These are phyloP conservation scores for Nipponacmea schrenckii DNA, from an alignment of 2,888 invertebrate genomes.

Conservation along the genomic window DNA sequence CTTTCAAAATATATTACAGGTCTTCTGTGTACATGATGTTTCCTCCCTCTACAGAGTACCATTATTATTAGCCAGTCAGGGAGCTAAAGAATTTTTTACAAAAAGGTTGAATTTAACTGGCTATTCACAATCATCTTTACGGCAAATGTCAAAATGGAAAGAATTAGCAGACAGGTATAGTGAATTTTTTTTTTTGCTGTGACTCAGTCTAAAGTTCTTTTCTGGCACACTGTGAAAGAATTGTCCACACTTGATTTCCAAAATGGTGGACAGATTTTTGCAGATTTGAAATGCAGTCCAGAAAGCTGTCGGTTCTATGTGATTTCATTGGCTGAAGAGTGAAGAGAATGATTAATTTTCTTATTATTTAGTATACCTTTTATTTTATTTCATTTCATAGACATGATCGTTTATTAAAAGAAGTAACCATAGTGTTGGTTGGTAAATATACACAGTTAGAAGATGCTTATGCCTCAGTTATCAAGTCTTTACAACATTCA, in stretches of 20 bases:
- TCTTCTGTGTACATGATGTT: conserved; percentile 93
- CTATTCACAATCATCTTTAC: conserved; percentile 74
- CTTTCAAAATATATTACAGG: conserved; percentile 75
- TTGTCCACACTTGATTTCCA: too few species aligned
- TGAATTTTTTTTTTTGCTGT: too few species aligned
- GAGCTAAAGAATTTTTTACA: conserved; percentile 85
- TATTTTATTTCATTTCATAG: conserved; percentile 67
- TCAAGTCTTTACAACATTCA: conserved; percentile 94
- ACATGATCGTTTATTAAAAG: conserved; percentile 83
- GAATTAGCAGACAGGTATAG: conserved; percentile 80
- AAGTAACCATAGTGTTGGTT: conserved; percentile 89
- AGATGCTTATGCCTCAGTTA: conserved; percentile 96
- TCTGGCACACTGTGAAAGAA: too few species aligned
- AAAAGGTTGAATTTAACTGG: conserved; percentile 79
- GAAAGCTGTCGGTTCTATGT: too few species aligned
- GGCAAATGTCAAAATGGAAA: conserved; percentile 89
- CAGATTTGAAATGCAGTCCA: too few species aligned
- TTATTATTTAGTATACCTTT: too few species aligned
- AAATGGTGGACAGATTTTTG: too few species aligned
- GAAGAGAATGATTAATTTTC: too few species aligned
- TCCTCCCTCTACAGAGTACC: conserved; percentile 96
- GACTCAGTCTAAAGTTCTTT: too few species aligned
- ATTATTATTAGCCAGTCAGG: conserved; percentile 89
- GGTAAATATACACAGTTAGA: conserved; percentile 96
- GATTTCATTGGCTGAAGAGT: too few species aligned